Percentiles rank a stretch among this genome's conserved stretches.
Conservation (phyloP, 2,888 invertebrate genomes). For the Chalcis sispes region DNA sequence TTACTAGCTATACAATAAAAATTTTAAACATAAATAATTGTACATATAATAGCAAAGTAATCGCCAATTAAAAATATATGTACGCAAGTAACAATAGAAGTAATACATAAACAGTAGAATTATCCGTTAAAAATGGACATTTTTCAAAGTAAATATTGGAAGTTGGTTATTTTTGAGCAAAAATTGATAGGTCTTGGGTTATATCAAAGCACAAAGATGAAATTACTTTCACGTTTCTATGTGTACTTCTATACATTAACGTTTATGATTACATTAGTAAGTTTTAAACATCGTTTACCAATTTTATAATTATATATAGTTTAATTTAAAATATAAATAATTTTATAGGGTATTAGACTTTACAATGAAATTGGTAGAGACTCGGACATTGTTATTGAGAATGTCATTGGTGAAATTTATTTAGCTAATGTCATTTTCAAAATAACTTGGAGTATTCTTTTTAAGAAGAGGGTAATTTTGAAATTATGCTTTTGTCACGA, state of each 20-base stretch:
- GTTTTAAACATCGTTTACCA: background rate
- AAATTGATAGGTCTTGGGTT: background rate
- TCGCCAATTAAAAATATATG: too few species aligned
- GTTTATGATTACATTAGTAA: background rate
- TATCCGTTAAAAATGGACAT: too few species aligned
- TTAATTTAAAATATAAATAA: background rate
- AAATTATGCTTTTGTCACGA: background rate
- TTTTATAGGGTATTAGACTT: slow-evolving; percentile 31
- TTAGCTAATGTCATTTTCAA: slow-evolving; percentile 13
- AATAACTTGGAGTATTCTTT: slow-evolving; percentile 21
- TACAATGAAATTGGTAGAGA: slow-evolving; percentile 32
- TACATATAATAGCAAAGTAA: too few species aligned
- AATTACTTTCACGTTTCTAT: background rate
- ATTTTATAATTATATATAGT: too few species aligned
- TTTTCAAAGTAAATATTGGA: too few species aligned
- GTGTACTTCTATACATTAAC: background rate
- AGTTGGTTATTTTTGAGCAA: too few species aligned
- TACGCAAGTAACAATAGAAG: too few species aligned
- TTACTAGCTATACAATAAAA: too few species aligned
- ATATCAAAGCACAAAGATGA: background rate
- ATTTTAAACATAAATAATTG: too few species aligned
- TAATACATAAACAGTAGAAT: too few species aligned
- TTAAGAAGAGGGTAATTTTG: slow-evolving; percentile 14
- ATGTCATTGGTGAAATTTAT: slow-evolving; percentile 41
- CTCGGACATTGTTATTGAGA: slow-evolving; percentile 37